Evolutionary conservation across 2,888 invertebrate species (phyloP).

Genomic region (Neoascia interrupta): DNA sequence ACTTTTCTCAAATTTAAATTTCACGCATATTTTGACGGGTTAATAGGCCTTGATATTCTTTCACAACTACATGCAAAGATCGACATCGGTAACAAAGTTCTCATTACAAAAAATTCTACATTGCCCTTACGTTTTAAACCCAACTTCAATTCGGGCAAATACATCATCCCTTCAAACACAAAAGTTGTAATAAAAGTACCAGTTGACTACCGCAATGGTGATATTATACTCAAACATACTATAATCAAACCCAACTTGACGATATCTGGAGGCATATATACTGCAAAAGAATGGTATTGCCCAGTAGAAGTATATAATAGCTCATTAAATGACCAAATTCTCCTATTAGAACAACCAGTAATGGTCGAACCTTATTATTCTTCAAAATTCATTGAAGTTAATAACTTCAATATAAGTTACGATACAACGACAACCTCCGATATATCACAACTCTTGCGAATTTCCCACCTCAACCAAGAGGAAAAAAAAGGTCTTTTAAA

Average conservation of each 20-base stretch:
- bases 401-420: background rate
- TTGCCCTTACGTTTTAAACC: conserved; percentile 6
- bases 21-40: background rate
- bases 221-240: background rate
- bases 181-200: conserved; percentile 7
- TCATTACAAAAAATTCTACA: background rate
- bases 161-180: background rate
- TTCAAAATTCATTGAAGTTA: too few relatives aligned
- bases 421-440: background rate
- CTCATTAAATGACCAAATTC: background rate
- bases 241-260: conserved; percentile 2
- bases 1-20: conserved; percentile 5
- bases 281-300: conserved; percentile 4
- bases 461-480: background rate
- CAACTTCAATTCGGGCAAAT: background rate
- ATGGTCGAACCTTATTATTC: too few relatives aligned
- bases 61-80: background rate
- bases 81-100: background rate
- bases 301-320: conserved; percentile 1
- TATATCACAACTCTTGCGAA: background rate
- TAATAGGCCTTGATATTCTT: background rate
- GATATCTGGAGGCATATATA: background rate
- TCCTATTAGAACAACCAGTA: background rate
- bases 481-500: background rate
- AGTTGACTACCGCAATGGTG: background rate